Percentiles rank a stretch among this genome's conserved stretches.
These are phyloP conservation scores for Tautogolabrus adspersus DNA, from an alignment of 2,113 vertebrate genomes.

Conservation along the genomic window DNA sequence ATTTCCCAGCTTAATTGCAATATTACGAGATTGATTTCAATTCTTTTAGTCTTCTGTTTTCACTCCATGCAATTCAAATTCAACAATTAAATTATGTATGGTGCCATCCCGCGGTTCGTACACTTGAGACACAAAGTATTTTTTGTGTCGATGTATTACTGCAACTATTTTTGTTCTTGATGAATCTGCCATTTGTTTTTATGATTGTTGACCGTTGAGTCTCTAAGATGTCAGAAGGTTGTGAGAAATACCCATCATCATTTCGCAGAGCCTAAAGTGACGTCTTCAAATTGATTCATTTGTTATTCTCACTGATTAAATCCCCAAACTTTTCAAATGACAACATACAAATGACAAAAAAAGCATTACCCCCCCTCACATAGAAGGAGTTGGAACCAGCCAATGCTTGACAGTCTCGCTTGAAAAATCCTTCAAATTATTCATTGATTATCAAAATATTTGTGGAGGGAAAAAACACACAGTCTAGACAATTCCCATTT, in stretches of 20 bases:
- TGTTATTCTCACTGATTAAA: too few relatives aligned
- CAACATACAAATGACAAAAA: too few relatives aligned
- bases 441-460: not conserved
- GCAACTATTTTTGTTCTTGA: too few relatives aligned
- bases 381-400: not conserved
- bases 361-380: too few relatives aligned
- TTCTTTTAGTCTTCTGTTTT: slow-evolving; percentile 1
- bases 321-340: too few relatives aligned
- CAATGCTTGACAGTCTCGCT: not conserved
- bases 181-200: too few relatives aligned
- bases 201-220: too few relatives aligned
- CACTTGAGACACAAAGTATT: not conserved
- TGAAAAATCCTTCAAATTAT: not conserved
- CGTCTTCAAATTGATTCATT: too few relatives aligned
- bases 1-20: slow-evolving; percentile 23
- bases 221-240: too few relatives aligned
- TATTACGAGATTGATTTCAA: slow-evolving; percentile 11
- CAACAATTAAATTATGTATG: not conserved
- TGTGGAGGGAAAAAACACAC: slow-evolving; percentile 1
- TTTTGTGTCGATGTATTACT: not conserved
- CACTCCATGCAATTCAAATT: not conserved
- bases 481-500: slow-evolving; percentile 6
- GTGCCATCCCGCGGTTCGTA: not conserved
- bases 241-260: too few relatives aligned
- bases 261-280: too few relatives aligned